Evolutionary conservation across 1,140 invertebrate genomes (phyloP), one percentile per base, ranked within the genome.

Genomic region (Drosophila nigrodunni): DNA sequence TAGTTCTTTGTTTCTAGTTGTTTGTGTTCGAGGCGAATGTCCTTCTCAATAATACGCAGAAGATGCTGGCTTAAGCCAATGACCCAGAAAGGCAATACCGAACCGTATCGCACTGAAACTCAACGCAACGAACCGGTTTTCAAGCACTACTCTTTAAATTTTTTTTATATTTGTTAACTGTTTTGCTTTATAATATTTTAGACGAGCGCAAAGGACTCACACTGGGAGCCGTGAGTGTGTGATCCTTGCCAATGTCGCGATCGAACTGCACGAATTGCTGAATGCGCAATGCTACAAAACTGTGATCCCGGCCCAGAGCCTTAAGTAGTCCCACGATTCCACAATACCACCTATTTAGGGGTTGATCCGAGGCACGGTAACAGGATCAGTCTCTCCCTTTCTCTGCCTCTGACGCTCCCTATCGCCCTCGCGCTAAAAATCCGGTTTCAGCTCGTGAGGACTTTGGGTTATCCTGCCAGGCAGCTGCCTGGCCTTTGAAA

Each of bases 251-350:
- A 76, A 59, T 35, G 75, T 44, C 71, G 68, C 81, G 81, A 77
- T 89, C 73, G 68, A 74, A 92, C 90, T 92, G 87, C 67, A 57
- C 62, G 67, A 57, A 59, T 82, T 78, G 77, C 73, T 67, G 69
- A 76, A 75, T 72, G 80, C 52, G 81, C 78, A 66, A 54, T 55
- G 75, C 69, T 74, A 92, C 78, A 90, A 89, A 89, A 89, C 90
- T 68, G 71, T 41, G 71, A 70, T 65, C 41, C 66, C 74, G 74
- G 55, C 4, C 44, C 61, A 58, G 75, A 78, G 54, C 78, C 81
- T 89, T 89, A 89, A 90, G 81, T 89, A 89, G 65, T 86, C 71
- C 64, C 54, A 59, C 59, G 81, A 78, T 89, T 68, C 60, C 54
- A 59, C 54, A 78, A 78, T 89, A 71, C 65, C 74, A 64, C 50